A percentile compares a stretch with the other conserved stretches of the same genome.
Evolutionary conservation across 1,140 invertebrate species (phyloP).

Genomic region (Medauroidea extradentata): DNA sequence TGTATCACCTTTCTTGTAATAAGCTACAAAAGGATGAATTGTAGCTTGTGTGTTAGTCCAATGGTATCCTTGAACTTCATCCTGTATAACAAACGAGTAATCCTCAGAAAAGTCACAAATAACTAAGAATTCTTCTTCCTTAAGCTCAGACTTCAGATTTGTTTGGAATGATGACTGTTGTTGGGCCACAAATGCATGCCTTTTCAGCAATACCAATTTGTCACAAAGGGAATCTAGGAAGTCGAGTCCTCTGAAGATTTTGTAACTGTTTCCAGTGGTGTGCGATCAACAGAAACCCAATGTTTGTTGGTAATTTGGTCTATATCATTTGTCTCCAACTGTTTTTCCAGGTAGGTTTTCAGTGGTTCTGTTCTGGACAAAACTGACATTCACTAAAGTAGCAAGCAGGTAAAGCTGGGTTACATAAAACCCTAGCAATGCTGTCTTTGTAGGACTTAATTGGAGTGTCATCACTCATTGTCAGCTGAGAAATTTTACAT

Average conservation of each 20-base stretch:
- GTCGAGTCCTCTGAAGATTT: slow-evolving; percentile 16
- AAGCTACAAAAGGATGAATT: slow-evolving; percentile 31
- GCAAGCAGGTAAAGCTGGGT: slow-evolving; percentile 7
- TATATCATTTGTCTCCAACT: slow-evolving; percentile 4
- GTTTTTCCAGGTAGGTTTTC: not conserved
- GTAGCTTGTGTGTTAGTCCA: slow-evolving; percentile 28
- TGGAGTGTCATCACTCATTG: slow-evolving; percentile 2
- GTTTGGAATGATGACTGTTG: slow-evolving; percentile 8
- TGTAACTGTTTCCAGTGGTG: slow-evolving; percentile 3
- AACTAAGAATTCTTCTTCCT: slow-evolving; percentile 12
- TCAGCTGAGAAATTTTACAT: not conserved
- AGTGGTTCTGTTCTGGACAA: slow-evolving; percentile 1
- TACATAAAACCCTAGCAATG: slow-evolving; percentile 12
- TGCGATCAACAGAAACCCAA: slow-evolving; percentile 10
- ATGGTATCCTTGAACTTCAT: slow-evolving; percentile 28
- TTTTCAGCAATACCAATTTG: slow-evolving; percentile 8
- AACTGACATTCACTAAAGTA: slow-evolving; percentile 7
- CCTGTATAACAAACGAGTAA: slow-evolving; percentile 28
- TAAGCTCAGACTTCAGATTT: slow-evolving; percentile 15
- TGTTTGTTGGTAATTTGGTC: slow-evolving; percentile 6
- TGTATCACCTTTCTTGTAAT: slow-evolving; percentile 19
- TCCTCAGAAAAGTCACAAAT: slow-evolving; percentile 30
- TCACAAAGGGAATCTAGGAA: slow-evolving; percentile 11
- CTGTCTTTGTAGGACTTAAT: slow-evolving; percentile 9
- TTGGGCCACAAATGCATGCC: slow-evolving; percentile 14